A percentile compares a stretch with the other conserved stretches of the same genome.
Conservation (phyloP, 2,888 invertebrate genomes). For the Nomada ferruginata region DNA sequence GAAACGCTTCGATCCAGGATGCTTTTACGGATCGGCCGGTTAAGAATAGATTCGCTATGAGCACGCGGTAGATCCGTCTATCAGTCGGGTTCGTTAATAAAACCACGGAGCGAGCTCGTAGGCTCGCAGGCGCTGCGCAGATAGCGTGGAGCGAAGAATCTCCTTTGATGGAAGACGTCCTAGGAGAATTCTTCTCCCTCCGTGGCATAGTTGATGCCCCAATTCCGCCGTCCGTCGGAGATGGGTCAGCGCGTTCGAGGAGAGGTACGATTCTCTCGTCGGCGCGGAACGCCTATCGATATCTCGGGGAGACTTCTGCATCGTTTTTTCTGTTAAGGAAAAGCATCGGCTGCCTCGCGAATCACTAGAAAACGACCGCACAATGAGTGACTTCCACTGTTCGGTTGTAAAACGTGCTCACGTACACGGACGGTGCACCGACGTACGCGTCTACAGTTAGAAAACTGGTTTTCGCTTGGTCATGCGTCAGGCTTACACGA, state of each 20-base stretch:
- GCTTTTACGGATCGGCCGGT: background rate
- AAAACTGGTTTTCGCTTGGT: slow-evolving; percentile 78
- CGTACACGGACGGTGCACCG: slow-evolving; percentile 1
- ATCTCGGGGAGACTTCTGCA: background rate
- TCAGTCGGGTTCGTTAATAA: slow-evolving; percentile 6
- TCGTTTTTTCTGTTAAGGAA: background rate
- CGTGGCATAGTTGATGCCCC: slow-evolving; percentile 4
- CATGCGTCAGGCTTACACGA: slow-evolving; percentile 50
- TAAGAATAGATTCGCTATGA: background rate
- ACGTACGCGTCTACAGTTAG: slow-evolving; percentile 78
- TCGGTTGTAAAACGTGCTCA: slow-evolving; percentile 7
- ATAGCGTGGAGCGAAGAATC: background rate
- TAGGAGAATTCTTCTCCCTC: slow-evolving; percentile 7
- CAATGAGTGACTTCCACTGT: slow-evolving; percentile 28
- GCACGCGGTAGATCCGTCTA: background rate
- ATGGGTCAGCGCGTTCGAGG: background rate
- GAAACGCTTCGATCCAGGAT: slow-evolving; percentile 4
- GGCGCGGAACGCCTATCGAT: background rate
- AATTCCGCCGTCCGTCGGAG: background rate
- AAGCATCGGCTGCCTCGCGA: background rate
- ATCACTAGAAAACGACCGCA: background rate
- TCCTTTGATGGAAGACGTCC: slow-evolving; percentile 3
- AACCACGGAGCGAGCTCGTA: background rate
- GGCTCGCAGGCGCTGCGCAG: too few species aligned
- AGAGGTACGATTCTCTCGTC: background rate